A percentile compares a stretch with the other conserved stretches of the same genome.
Conservation (phyloP, 2,888 invertebrate species). For the Coelinius sp. region DNA sequence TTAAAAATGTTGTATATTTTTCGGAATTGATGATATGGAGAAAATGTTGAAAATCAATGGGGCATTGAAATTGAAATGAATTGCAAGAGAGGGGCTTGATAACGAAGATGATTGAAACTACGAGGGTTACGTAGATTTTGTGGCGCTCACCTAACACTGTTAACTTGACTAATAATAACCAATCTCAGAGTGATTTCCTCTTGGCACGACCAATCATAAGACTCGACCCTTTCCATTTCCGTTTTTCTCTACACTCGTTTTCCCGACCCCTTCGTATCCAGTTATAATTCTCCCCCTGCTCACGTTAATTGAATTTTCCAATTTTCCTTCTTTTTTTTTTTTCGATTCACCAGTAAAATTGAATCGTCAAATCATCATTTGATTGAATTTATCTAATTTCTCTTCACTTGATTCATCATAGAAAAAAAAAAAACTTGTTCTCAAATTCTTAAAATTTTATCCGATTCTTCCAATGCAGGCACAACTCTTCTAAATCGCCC, state of each 20-base stretch:
- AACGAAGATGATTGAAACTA: slow-evolving; percentile 63
- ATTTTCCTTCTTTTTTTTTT: neutral
- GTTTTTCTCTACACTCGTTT: slow-evolving; percentile 43
- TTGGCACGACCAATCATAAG: slow-evolving; percentile 67
- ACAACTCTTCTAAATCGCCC: slow-evolving; percentile 3
- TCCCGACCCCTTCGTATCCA: neutral
- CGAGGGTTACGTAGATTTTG: slow-evolving; percentile 52
- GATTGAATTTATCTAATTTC: too few relatives aligned
- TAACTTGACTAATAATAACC: slow-evolving; percentile 70
- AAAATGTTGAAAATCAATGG: slow-evolving; percentile 6
- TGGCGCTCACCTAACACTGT: slow-evolving; percentile 61
- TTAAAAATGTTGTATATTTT: too few relatives aligned
- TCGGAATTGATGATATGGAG: neutral
- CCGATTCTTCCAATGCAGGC: neutral
- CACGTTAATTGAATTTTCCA: slow-evolving; percentile 7
- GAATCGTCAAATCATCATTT: neutral
- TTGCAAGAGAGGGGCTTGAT: slow-evolving; percentile 55
- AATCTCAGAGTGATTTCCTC: slow-evolving; percentile 70
- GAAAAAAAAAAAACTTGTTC: neutral
- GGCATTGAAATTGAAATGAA: slow-evolving; percentile 35
- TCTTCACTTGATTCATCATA: too few relatives aligned
- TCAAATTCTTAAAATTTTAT: neutral
- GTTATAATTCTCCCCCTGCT: slow-evolving; percentile 35
- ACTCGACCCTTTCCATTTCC: slow-evolving; percentile 65
- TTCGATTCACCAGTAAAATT: neutral